Evolutionary conservation across 2,888 invertebrate species (phyloP).

Genomic region (Sarcophaga subvicina): DNA sequence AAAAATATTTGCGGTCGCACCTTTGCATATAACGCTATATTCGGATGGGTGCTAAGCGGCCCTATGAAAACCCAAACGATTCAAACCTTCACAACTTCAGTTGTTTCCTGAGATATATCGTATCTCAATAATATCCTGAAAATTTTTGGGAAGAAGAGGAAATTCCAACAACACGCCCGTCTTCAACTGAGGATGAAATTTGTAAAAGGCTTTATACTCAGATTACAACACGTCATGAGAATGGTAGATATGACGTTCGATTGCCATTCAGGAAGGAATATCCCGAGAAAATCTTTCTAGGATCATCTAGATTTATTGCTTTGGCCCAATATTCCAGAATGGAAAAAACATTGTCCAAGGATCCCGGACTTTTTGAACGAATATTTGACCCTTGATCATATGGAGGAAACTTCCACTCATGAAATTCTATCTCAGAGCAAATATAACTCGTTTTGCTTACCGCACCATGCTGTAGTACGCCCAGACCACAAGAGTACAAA

Average conservation of each 20-base stretch:
- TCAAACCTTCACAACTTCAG: not conserved
- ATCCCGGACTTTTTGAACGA: too few species aligned
- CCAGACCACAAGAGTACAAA: slow-evolving; percentile 56
- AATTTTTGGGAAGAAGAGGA: slow-evolving; percentile 33
- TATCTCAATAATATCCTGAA: too few species aligned
- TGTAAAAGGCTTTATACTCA: too few species aligned
- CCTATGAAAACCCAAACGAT: not conserved
- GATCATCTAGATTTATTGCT: slow-evolving; percentile 5
- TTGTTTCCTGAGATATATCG: too few species aligned
- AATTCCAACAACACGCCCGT: not conserved
- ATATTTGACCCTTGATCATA: too few species aligned
- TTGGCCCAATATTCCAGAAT: slow-evolving; percentile 8
- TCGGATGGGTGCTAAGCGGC: too few species aligned
- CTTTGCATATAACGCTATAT: too few species aligned
- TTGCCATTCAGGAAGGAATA: slow-evolving; percentile 9
- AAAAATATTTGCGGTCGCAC: too few species aligned
- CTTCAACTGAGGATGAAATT: not conserved
- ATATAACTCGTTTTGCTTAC: not conserved
- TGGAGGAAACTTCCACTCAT: too few species aligned
- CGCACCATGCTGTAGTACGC: not conserved
- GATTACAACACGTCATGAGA: too few species aligned
- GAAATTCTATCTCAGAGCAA: not conserved
- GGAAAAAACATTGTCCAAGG: not conserved
- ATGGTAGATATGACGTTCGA: not conserved
- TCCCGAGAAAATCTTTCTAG: not conserved